These are phyloP conservation scores for Poeciliopsis retropinna DNA, from an alignment of 2,113 vertebrate species.

Conservation along the genomic window DNA sequence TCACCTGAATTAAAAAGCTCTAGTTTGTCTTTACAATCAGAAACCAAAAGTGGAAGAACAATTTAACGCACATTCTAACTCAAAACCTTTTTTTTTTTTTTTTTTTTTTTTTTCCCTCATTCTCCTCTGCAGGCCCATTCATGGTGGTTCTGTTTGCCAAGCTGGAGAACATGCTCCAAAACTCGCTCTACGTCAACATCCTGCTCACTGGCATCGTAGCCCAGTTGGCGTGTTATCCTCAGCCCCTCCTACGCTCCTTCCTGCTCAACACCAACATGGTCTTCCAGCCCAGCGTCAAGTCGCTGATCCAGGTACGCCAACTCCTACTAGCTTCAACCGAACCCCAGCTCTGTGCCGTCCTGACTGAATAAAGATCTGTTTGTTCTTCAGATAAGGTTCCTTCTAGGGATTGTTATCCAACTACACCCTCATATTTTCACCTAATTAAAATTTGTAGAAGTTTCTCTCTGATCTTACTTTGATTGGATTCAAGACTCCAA, in stretches of 20 bases:
- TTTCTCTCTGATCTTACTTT: not conserved
- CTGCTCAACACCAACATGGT: slow-evolving; percentile 99
- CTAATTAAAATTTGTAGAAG: not conserved
- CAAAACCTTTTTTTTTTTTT: not conserved
- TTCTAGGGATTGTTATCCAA: not conserved
- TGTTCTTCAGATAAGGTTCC: not conserved
- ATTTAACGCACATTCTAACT: not conserved
- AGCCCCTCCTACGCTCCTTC: slow-evolving; percentile 96
- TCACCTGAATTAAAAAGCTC: too few species aligned
- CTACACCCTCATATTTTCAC: not conserved
- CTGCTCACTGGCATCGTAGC: slow-evolving; percentile 94
- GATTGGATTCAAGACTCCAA: not conserved
- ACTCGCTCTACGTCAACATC: slow-evolving; percentile 96
- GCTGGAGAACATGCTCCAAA: slow-evolving; percentile 97
- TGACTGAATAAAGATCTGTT: not conserved
- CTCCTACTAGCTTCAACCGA: not conserved
- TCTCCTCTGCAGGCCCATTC: slow-evolving; percentile 85
- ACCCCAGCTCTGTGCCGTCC: not conserved
- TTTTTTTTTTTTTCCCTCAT: not conserved
- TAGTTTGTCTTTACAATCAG: too few species aligned
- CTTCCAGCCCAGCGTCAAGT: slow-evolving; percentile 98
- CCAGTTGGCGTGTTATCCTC: slow-evolving; percentile 94
- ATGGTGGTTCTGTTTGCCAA: slow-evolving; percentile 91
- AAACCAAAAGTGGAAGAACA: not conserved
- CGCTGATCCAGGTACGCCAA: slow-evolving; percentile 89